Evolutionary conservation across 2,888 invertebrate genomes (phyloP).

Genomic region (Drosophila longiperda): DNA sequence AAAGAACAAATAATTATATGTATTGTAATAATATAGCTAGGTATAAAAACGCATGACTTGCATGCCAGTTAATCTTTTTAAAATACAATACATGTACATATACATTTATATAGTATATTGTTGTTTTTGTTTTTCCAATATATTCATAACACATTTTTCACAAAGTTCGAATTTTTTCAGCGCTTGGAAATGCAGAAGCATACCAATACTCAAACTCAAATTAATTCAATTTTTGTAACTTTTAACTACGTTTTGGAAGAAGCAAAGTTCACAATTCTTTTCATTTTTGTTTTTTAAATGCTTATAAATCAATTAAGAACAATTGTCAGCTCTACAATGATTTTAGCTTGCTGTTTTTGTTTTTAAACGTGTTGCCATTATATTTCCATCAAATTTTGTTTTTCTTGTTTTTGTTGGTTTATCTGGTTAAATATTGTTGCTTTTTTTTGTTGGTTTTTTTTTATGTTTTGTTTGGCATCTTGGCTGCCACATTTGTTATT

Average conservation of each 20-base stretch:
- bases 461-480: slow-evolving; percentile 37
- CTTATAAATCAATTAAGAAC: slow-evolving; percentile 44
- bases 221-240: slow-evolving; percentile 35
- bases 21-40: slow-evolving; percentile 58
- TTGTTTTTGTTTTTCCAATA: slow-evolving; percentile 18
- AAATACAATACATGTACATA: slow-evolving; percentile 56
- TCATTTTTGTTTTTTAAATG: slow-evolving; percentile 53
- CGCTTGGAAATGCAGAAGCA: slow-evolving; percentile 54
- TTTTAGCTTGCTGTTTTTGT: slow-evolving; percentile 30
- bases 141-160: slow-evolving; percentile 41
- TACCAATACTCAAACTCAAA: slow-evolving; percentile 43
- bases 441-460: slow-evolving; percentile 23
- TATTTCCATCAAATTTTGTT: slow-evolving; percentile 28
- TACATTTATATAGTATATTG: slow-evolving; percentile 26
- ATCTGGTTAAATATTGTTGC: slow-evolving; percentile 43
- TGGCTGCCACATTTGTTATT: slow-evolving; percentile 51
- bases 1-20: slow-evolving; percentile 52
- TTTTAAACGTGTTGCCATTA: slow-evolving; percentile 43
- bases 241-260: slow-evolving; percentile 68
- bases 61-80: slow-evolving; percentile 51
- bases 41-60: slow-evolving; percentile 71
- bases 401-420: slow-evolving; percentile 26
- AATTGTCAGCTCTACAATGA: slow-evolving; percentile 41
- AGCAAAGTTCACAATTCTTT: slow-evolving; percentile 48
- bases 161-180: slow-evolving; percentile 30